phyloP scores from a whole-genome alignment of 2,888 invertebrate genomes.

The Brassicogethes aeneus region DNA sequence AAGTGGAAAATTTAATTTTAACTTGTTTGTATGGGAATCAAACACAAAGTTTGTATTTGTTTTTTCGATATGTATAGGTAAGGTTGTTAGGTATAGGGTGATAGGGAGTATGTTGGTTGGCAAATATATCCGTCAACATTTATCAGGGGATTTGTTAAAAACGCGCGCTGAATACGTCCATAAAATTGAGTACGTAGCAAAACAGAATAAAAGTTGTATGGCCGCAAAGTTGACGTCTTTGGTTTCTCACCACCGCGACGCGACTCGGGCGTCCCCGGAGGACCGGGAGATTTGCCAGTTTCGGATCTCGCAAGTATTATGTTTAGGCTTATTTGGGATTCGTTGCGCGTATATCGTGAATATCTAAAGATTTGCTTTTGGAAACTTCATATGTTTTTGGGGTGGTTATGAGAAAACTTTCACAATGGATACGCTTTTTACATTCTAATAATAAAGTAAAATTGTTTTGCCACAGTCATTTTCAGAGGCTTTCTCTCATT shows the following conservation, averaged over 20 bases:
- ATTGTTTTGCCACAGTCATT: not conserved
- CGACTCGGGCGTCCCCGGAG: not conserved
- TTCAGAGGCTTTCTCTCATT: too few species aligned
- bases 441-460: not conserved
- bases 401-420: slow-evolving; percentile 9
- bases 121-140: not conserved
- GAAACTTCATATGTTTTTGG: slow-evolving; percentile 8
- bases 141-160: slow-evolving; percentile 8
- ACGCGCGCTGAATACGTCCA: slow-evolving; percentile 7
- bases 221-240: slow-evolving; percentile 15
- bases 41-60: too few species aligned
- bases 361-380: slow-evolving; percentile 15
- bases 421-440: not conserved
- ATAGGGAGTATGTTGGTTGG: not conserved
- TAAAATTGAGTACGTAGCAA: slow-evolving; percentile 14
- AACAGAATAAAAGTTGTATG: slow-evolving; percentile 14
- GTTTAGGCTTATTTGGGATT: slow-evolving; percentile 18
- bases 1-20: too few species aligned
- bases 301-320: slow-evolving; percentile 11
- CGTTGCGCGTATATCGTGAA: slow-evolving; percentile 15
- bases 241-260: slow-evolving; percentile 11
- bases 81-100: too few species aligned
- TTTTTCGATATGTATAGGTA: too few species aligned
- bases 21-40: too few species aligned
- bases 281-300: slow-evolving; percentile 14